Base-by-base conservation (phyloP, 2,888 invertebrate species). In the Watsonalla cultraria region DNA sequence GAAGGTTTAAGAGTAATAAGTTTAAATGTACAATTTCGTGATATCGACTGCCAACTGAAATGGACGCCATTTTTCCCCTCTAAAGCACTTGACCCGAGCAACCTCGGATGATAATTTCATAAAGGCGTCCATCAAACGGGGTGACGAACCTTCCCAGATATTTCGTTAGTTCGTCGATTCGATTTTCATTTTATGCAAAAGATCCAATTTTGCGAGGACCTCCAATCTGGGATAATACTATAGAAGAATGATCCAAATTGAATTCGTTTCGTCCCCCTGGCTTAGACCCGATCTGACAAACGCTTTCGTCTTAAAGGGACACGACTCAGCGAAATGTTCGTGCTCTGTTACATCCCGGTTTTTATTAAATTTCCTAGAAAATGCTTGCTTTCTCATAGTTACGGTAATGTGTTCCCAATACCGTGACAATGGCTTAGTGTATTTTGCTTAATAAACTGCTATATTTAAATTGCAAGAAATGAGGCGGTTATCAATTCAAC, bases 101-200 rank as follows among this genome's bases (percentile, higher is more conserved):
- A 39, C 54, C 60, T 35, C 55, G 55, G 54, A 63, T 65, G 70
- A 76, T 78, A 78, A 78, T 76, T 74, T 73, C 58, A 72, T 72
- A 72, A 77, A 76, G 68, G 73, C 72, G 69, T 72, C 70, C 67
- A 70, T 73, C 68, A 67, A 70, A 66, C 62, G 55, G 69, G 64
- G 66, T 71, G 76, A 62, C 66, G 68, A 61, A 71, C 72, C 76
- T 74, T 74, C 65, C 42, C 42, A 42, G 42, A 80, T 82, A 86
- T 86, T 87, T 81, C 83, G 84, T 85, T 86, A 85, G 83, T 85
- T 84, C 74, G 24, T 24, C 72, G 76, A 85, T 85, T 80, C 79
- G 78, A 86, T 87, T 86, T 86, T 86, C 83, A 82, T 86, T 87
- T 87, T 86, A 89, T 90, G 89, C 87, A 87, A 89, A 86, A 86